Evolutionary conservation across 1,140 invertebrate species (phyloP), one percentile per base, ranked within the genome.

Genomic region (Samia ricini): DNA sequence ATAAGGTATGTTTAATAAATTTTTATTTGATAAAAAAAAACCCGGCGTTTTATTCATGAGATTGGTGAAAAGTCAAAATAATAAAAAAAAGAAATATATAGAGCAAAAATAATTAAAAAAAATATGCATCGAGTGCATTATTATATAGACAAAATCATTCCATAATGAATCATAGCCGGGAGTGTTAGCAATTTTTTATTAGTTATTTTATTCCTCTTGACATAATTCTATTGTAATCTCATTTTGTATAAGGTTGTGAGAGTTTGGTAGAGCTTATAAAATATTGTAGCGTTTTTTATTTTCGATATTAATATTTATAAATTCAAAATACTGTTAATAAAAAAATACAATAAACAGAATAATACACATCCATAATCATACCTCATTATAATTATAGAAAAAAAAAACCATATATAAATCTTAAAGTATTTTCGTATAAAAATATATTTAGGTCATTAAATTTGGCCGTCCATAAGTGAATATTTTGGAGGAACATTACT

Each of bases 221-320:
- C 33, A 12, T n/a, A n/a, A n/a, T n/a, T n/a, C n/a, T 60, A 60
- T 70, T 75, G 82, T 74, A 87, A 85, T 87, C 82, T 87, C 81
- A 83, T 76, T 77, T 79, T 74, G 57, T 72, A 29, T 64, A 79
- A 80, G 78, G 74, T 76, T 83, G 76, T 83, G 74, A 42, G 33
- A 80, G 64, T 63, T 69, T 65, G 52, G 57, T 66, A 71, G 79
- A 79, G 79, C 74, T 82, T 83, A 79, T 77, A 70, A 72, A 54
- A 66, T 61, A 67, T 42, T 42, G 12, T 42, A 42, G 33, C 33
- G 33, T 42, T 42, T 42, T 63, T 61, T 66, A 60, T 60, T 51
- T 55, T 55, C 4, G 15, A n/a, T 57, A 18, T 42, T 18, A 20
- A 36, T 18, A 18, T 19, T 4, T 19, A 36, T 20, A 33, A 33